A percentile compares a stretch with the other conserved stretches of the same genome.
phyloP scores from a whole-genome alignment of 2,113 vertebrate species.

The Hucho hucho region DNA sequence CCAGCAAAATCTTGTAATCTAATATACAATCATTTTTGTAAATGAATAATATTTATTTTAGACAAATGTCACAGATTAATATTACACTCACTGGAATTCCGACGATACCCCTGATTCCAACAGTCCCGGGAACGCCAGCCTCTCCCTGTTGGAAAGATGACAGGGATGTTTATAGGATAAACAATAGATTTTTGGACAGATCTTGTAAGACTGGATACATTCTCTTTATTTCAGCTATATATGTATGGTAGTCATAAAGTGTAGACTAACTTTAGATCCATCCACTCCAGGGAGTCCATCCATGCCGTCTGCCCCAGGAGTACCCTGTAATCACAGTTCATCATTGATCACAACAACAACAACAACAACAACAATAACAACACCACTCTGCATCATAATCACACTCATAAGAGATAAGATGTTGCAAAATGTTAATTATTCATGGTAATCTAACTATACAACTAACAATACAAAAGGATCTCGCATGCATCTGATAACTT shows the following conservation, averaged over 20 bases:
- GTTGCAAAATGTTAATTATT: too few relatives aligned
- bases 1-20: not conserved
- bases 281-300: conserved; percentile 66
- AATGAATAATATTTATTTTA: not conserved
- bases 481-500: too few relatives aligned
- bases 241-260: not conserved
- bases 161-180: conserved; percentile 2
- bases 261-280: conserved; percentile 67
- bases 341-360: conserved; percentile 1
- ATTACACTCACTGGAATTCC: conserved; percentile 76
- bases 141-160: conserved; percentile 65
- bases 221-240: too few relatives aligned
- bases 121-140: conserved; percentile 63
- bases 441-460: too few relatives aligned
- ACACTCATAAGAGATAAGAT: not conserved
- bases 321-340: conserved; percentile 60
- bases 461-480: too few relatives aligned
- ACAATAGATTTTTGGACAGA: not conserved
- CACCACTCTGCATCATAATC: not conserved
- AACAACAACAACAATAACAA: too few relatives aligned
- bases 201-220: not conserved
- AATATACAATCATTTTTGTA: not conserved
- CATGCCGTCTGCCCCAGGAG: conserved; percentile 62
- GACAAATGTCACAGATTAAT: not conserved
- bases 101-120: conserved; percentile 73